A percentile compares a stretch with the other conserved stretches of the same genome.
phyloP scores from a whole-genome alignment of 2,113 vertebrate genomes.

The Oncorhynchus clarkii region DNA sequence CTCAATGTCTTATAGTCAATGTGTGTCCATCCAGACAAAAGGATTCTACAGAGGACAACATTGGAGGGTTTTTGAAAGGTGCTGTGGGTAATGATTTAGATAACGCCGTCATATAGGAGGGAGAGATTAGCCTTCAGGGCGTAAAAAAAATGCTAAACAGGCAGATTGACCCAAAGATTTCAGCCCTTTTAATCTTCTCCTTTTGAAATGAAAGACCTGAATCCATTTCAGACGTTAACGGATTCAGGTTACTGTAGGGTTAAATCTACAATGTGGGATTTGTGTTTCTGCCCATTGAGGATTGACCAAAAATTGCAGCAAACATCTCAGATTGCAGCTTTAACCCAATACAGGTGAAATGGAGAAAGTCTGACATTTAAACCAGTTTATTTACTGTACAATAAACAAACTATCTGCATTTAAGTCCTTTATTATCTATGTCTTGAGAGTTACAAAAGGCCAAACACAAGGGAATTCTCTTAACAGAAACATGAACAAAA shows the following conservation, averaged over 20 bases:
- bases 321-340: background rate
- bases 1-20: background rate
- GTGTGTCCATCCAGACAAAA: background rate
- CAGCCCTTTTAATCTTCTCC: slow-evolving; percentile 53
- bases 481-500: slow-evolving; percentile 28
- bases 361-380: background rate
- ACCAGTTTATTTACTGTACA: slow-evolving; percentile 33
- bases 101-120: background rate
- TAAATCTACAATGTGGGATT: background rate
- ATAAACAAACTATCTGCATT: slow-evolving; percentile 20
- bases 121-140: slow-evolving; percentile 19
- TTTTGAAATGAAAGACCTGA: slow-evolving; percentile 69
- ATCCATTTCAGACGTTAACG: too few relatives aligned
- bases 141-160: slow-evolving; percentile 63
- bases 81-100: background rate
- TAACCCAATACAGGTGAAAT: background rate
- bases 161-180: slow-evolving; percentile 42
- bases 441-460: slow-evolving; percentile 30
- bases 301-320: too few relatives aligned
- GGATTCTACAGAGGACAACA: background rate
- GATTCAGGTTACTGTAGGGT: slow-evolving; percentile 3
- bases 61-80: background rate
- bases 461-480: slow-evolving; percentile 25
- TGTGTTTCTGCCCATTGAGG: too few relatives aligned
- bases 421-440: slow-evolving; percentile 51